Percentiles rank a stretch among this genome's conserved stretches.
Conservation (phyloP, 2,888 invertebrate species). For the Trypoxylon attenuatum region DNA sequence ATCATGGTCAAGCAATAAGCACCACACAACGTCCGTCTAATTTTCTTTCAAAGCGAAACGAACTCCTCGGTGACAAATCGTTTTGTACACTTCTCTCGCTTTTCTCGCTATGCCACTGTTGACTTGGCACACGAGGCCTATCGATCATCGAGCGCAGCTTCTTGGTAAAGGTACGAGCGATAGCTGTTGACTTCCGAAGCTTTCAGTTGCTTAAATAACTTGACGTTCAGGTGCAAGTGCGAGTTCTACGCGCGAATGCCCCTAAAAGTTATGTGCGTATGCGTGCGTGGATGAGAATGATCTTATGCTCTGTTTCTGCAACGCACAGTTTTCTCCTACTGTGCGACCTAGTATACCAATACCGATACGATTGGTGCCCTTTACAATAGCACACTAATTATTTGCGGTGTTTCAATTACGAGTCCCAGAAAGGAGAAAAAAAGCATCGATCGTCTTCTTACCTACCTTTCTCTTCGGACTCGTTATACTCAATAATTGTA, state of each 20-base stretch:
- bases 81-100: conserved; percentile 45
- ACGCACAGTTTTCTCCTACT: conserved; percentile 12
- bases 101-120: conserved; percentile 34
- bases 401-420: too few species aligned
- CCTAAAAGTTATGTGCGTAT: conserved; percentile 43
- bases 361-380: too few species aligned
- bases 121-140: conserved; percentile 27
- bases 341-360: too few species aligned
- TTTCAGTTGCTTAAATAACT: conserved; percentile 18
- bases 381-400: too few species aligned
- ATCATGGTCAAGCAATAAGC: conserved; percentile 10
- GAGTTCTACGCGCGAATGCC: conserved; percentile 36
- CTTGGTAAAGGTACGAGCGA: conserved; percentile 41
- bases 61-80: conserved; percentile 15
- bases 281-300: conserved; percentile 33
- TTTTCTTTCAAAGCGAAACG: conserved; percentile 13
- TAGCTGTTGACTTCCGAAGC: conserved; percentile 12
- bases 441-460: too few species aligned
- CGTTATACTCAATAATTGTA: too few species aligned
- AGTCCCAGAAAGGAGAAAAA: too few species aligned
- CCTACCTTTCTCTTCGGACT: too few species aligned
- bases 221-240: conserved; percentile 46
- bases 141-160: conserved; percentile 33
- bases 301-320: not conserved
- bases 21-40: conserved; percentile 21